These are phyloP conservation scores for Acronicta alni DNA, from an alignment of 2,888 invertebrate genomes.

Conservation along the genomic window DNA sequence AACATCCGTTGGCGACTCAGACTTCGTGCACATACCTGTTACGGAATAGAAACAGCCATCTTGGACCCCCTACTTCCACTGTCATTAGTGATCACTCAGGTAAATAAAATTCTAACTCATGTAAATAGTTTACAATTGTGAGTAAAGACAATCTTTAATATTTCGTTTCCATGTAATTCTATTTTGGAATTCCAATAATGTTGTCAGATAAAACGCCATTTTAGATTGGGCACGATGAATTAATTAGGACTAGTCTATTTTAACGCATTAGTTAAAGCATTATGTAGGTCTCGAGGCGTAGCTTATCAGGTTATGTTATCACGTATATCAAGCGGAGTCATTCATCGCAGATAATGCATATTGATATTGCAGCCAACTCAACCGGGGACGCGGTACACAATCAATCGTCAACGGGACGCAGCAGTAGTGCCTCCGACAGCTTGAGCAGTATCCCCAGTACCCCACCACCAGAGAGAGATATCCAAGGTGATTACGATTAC, in stretches of 20 bases:
- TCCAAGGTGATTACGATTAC: conserved; percentile 71
- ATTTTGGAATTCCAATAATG: neutral
- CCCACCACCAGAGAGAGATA: conserved; percentile 77
- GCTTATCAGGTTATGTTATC: conserved; percentile 81
- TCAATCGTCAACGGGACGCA: conserved; percentile 69
- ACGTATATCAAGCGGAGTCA: conserved; percentile 74
- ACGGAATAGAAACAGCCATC: conserved; percentile 58
- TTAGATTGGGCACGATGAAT: conserved; percentile 9
- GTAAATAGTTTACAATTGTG: no score
- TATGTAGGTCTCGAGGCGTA: conserved; percentile 58
- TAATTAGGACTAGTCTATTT: conserved; percentile 45
- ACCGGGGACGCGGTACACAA: conserved; percentile 70
- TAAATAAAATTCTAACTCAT: conserved; percentile 54
- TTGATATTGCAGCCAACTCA: conserved; percentile 77
- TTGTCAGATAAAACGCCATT: neutral
- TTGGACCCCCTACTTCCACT: conserved; percentile 78
- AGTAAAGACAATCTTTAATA: neutral
- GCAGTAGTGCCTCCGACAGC: conserved; percentile 66
- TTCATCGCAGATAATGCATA: conserved; percentile 77
- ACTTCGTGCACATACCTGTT: conserved; percentile 59
- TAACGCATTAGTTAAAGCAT: conserved; percentile 51
- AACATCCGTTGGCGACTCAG: conserved; percentile 72
- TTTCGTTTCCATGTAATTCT: conserved; percentile 10
- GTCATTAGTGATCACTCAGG: conserved; percentile 80
- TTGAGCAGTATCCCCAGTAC: conserved; percentile 68